These are phyloP conservation scores for Spodoptera frugiperda DNA, from an alignment of 1,140 invertebrate species.

Conservation along the genomic window DNA sequence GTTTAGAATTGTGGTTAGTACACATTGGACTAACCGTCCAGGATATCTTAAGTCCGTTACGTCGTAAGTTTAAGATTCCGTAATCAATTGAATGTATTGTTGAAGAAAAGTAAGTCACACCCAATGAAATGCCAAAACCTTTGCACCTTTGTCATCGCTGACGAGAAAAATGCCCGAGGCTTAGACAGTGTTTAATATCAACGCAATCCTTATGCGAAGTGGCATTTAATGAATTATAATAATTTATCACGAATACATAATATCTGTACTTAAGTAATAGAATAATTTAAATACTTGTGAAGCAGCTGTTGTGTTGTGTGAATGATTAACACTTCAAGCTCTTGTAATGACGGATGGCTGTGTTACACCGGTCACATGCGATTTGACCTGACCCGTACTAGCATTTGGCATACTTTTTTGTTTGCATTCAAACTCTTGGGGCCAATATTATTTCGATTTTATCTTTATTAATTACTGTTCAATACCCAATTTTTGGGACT, in stretches of 20 bases:
- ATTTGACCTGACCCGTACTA: neutral
- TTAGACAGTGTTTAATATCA: constrained; percentile 5
- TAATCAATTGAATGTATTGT: too few species aligned
- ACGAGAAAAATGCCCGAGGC: constrained; percentile 5
- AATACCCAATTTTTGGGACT: too few species aligned
- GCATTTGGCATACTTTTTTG: neutral
- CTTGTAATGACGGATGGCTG: neutral
- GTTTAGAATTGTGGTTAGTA: too few species aligned
- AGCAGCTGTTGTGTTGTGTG: neutral
- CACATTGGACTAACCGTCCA: too few species aligned
- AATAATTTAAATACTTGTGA: neutral
- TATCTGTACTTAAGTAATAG: neutral
- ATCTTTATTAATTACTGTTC: too few species aligned
- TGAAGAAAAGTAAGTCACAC: neutral
- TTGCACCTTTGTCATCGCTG: neutral
- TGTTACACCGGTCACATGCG: neutral
- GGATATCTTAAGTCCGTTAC: too few species aligned
- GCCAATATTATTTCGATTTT: too few species aligned
- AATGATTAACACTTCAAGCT: neutral
- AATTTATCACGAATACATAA: neutral
- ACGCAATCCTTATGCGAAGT: neutral
- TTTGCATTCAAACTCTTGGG: neutral
- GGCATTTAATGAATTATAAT: constrained; percentile 15
- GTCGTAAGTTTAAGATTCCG: too few species aligned
- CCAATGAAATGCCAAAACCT: neutral